Evolutionary conservation across 2,113 vertebrate genomes (phyloP).

Genomic region (Bothrops jararaca): DNA sequence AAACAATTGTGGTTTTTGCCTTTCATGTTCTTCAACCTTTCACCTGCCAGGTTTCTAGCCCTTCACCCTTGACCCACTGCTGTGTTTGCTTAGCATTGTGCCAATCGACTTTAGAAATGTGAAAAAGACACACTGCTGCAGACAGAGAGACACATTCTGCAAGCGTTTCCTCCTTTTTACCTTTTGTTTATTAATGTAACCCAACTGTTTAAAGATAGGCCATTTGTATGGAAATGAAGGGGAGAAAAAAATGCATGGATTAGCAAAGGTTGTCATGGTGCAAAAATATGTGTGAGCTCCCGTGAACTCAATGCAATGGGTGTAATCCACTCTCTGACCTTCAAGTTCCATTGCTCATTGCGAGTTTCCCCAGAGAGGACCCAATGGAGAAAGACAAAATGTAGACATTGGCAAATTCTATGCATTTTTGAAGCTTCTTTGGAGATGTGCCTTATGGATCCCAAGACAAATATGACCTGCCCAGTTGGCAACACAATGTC

Average conservation of each 20-base stretch:
- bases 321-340: background rate
- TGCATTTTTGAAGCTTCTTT: background rate
- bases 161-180: background rate
- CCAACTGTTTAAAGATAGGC: background rate
- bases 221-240: background rate
- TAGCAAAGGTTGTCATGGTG: background rate
- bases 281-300: background rate
- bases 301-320: background rate
- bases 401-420: background rate
- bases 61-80: slow-evolving; percentile 78
- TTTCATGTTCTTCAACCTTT: slow-evolving; percentile 86
- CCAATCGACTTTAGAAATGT: slow-evolving; percentile 75
- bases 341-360: background rate
- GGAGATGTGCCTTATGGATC: background rate
- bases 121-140: slow-evolving; percentile 57
- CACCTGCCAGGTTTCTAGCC: slow-evolving; percentile 71
- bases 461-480: background rate
- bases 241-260: background rate
- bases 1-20: slow-evolving; percentile 69
- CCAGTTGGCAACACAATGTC: background rate
- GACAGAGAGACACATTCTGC: background rate
- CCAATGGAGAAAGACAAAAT: background rate
- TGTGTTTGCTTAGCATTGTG: slow-evolving; percentile 79
- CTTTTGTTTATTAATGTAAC: background rate
- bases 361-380: background rate